Conservation (phyloP, 1,140 invertebrate genomes). For the Drosophila grimshawi region DNA sequence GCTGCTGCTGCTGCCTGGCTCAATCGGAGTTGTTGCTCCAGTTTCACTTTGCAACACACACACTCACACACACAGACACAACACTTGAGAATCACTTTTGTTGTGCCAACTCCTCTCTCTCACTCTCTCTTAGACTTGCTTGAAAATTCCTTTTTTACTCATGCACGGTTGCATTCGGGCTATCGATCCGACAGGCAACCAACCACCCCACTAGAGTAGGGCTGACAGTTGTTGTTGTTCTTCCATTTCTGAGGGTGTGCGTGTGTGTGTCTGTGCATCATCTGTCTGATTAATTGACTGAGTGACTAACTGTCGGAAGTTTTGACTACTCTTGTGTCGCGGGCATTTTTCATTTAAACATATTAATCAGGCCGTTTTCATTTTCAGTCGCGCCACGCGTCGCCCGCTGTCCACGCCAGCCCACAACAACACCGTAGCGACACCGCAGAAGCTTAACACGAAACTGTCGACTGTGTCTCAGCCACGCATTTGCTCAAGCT, state of each 20-base stretch:
- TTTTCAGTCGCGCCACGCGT: conserved; percentile 48
- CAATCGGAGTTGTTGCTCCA: conserved; percentile 35
- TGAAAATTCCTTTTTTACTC: conserved; percentile 27
- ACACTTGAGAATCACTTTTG: conserved; percentile 34
- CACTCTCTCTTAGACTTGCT: conserved; percentile 3
- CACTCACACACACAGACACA: neutral
- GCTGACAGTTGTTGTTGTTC: conserved; percentile 28
- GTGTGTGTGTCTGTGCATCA: conserved; percentile 4
- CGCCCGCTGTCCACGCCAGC: conserved; percentile 16
- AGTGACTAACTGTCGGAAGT: neutral
- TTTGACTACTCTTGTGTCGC: conserved; percentile 19
- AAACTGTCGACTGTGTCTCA: conserved; percentile 55
- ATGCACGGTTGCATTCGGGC: conserved; percentile 70
- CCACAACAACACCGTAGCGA: conserved; percentile 57
- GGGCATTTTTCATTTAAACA: conserved; percentile 4
- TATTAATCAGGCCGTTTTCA: conserved; percentile 42
- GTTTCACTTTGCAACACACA: conserved; percentile 24
- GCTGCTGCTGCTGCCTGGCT: no score
- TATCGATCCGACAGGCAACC: conserved; percentile 65
- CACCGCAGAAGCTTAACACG: conserved; percentile 49
- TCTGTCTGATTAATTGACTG: neutral
- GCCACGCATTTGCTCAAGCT: conserved; percentile 23
- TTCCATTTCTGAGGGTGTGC: conserved; percentile 9
- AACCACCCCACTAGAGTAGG: conserved; percentile 33
- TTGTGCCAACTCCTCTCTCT: conserved; percentile 24